Evolutionary conservation across 2,113 vertebrate species (phyloP), one percentile per base, ranked within the genome.

Genomic region (Barbus barbus): DNA sequence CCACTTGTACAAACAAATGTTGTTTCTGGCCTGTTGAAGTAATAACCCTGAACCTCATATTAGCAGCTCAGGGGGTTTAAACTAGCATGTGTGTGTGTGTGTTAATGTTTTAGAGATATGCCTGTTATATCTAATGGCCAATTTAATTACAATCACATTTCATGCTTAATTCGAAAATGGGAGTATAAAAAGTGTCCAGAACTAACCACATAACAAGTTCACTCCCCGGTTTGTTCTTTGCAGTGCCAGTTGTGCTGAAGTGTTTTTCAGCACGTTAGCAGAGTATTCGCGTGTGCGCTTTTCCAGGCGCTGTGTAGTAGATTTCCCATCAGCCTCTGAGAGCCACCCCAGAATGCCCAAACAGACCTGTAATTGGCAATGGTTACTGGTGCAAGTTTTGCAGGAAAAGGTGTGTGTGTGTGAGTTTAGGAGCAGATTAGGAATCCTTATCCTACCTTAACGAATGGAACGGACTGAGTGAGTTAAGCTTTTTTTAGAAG

Each of bases 361-460:
- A 89, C 87, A 73, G 78, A n/a, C 82, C 78, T 88, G 72, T 84
- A 88, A 90, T 71, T 76, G 81, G 74, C 82, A 81, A 41, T 85
- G 85, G 11, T 28, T 31, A 67, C n/a, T 41, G 18, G 56, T 73
- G 74, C 48, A 53, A n/a, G 24, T 48, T 80, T 28, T 80, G 56
- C 36, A 36, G 67, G 46, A 83, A 86, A 60, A 24, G 22, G 24
- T 22, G 26, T 65, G 24, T 22, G 26, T 65, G 60, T 67, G 61
- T 18, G 33, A 41, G 85, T 83, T 78, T 18, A 18, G 26, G 48
- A 71, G 65, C 48, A 84, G 87, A 89, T 89, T 84, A 83, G 83
- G 86, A 88, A 88, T 84, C 86, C 82, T 78, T 36, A 81, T 87
- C 77, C 44, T 2, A 31, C 31, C 31, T 9, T 67, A 67, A 67